Conservation (phyloP, 2,113 vertebrate species). For the Strix aluco region DNA sequence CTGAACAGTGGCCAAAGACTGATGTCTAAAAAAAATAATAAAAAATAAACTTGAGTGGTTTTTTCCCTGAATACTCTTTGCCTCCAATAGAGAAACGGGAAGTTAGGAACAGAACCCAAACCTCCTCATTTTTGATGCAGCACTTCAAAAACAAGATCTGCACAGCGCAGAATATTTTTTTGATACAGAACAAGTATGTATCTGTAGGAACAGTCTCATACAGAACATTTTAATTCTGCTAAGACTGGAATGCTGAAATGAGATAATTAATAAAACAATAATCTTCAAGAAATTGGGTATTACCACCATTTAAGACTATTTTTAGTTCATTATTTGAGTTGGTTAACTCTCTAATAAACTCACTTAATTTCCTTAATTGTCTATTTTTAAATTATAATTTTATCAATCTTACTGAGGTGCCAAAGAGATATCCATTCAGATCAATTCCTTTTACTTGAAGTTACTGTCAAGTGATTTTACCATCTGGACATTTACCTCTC, state of each 20-base stretch:
- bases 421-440: background rate
- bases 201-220: background rate
- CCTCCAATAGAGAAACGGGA: background rate
- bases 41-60: background rate
- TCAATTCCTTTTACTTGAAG: background rate
- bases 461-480: conserved; percentile 8
- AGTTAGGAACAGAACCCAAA: background rate
- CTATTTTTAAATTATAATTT: conserved; percentile 52
- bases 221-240: background rate
- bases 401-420: background rate
- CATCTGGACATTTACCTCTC: conserved; percentile 1
- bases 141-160: background rate
- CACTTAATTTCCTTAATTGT: conserved; percentile 34
- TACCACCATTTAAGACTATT: background rate
- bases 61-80: background rate
- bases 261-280: background rate
- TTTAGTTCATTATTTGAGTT: background rate
- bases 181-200: fast-evolving
- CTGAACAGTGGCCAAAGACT: background rate
- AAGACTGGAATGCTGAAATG: background rate
- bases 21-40: background rate
- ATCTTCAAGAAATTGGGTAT: background rate
- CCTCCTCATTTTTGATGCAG: background rate
- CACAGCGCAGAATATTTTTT: background rate
- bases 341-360: background rate